A percentile compares a stretch with the other conserved stretches of the same genome.
Evolutionary conservation across 2,888 invertebrate genomes (phyloP).

Genomic region (Netelia inedita): DNA sequence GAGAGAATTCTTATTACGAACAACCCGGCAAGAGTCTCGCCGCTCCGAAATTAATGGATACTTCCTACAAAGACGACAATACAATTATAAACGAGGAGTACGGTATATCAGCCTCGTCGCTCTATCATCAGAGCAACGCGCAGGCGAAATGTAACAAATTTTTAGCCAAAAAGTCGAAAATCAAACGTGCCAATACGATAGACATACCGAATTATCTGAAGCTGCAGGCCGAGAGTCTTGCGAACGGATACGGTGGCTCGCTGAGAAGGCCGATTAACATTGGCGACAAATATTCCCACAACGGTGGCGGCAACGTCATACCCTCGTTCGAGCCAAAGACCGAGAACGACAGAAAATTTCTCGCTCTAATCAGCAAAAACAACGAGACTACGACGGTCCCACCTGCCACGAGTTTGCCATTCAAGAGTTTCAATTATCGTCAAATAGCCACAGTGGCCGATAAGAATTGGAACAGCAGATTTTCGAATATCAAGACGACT

Average conservation of each 20-base stretch:
- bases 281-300: slow-evolving; percentile 84
- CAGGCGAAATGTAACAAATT: slow-evolving; percentile 82
- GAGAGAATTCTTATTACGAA: slow-evolving; percentile 43
- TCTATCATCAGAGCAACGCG: slow-evolving; percentile 69
- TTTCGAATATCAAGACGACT: slow-evolving; percentile 93
- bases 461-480: slow-evolving; percentile 92
- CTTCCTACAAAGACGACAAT: slow-evolving; percentile 67
- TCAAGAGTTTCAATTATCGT: slow-evolving; percentile 78
- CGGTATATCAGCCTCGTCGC: slow-evolving; percentile 60
- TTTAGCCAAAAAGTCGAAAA: slow-evolving; percentile 89
- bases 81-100: slow-evolving; percentile 60
- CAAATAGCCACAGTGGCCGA: slow-evolving; percentile 77
- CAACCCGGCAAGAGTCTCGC: slow-evolving; percentile 56
- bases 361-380: slow-evolving; percentile 93
- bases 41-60: slow-evolving; percentile 34
- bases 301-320: slow-evolving; percentile 85
- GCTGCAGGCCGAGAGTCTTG: slow-evolving; percentile 80
- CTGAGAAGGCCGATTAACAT: slow-evolving; percentile 88
- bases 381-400: slow-evolving; percentile 85
- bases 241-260: slow-evolving; percentile 81
- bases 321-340: slow-evolving; percentile 93
- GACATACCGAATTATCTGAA: slow-evolving; percentile 90
- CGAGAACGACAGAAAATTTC: slow-evolving; percentile 93
- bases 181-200: slow-evolving; percentile 96
- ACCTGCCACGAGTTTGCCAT: slow-evolving; percentile 71